These are phyloP conservation scores for Phylloscopus whistleri DNA, from an alignment of 2,113 vertebrate species.

Conservation along the genomic window DNA sequence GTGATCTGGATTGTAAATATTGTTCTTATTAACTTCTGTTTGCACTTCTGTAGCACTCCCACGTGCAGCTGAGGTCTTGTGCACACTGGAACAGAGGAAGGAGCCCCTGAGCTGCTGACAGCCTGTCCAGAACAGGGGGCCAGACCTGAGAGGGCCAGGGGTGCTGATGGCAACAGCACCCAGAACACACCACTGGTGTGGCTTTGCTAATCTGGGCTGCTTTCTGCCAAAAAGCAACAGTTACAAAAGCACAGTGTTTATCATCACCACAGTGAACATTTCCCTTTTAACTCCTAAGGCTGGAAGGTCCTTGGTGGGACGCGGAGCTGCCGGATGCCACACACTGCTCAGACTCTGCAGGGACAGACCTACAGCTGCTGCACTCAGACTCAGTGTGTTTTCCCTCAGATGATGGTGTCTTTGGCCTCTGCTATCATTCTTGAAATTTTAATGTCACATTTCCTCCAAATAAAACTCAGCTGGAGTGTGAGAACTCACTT, in stretches of 20 bases:
- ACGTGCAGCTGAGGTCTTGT: neutral
- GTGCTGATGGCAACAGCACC: neutral
- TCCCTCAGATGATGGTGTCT: neutral
- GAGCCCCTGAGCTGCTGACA: neutral
- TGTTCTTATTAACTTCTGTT: neutral
- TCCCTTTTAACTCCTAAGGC: neutral
- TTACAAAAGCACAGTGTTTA: neutral
- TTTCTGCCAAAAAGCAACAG: neutral
- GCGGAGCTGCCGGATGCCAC: fast-evolving
- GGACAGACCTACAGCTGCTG: neutral
- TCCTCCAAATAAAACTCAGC: neutral
- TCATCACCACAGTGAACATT: neutral
- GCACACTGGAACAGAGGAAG: neutral
- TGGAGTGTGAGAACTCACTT: neutral
- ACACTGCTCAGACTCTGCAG: neutral
- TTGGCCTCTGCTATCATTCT: neutral
- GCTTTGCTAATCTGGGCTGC: neutral
- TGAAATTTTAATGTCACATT: neutral
- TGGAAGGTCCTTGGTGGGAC: neutral
- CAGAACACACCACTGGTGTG: neutral
- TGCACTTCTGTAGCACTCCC: neutral
- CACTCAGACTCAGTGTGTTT: fast-evolving
- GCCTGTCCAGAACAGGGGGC: fast-evolving
- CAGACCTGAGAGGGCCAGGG: fast-evolving
- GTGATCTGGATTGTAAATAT: neutral